Evolutionary conservation across 2,888 invertebrate species (phyloP), one percentile per base, ranked within the genome.

Genomic region (Cryptops parisi): DNA sequence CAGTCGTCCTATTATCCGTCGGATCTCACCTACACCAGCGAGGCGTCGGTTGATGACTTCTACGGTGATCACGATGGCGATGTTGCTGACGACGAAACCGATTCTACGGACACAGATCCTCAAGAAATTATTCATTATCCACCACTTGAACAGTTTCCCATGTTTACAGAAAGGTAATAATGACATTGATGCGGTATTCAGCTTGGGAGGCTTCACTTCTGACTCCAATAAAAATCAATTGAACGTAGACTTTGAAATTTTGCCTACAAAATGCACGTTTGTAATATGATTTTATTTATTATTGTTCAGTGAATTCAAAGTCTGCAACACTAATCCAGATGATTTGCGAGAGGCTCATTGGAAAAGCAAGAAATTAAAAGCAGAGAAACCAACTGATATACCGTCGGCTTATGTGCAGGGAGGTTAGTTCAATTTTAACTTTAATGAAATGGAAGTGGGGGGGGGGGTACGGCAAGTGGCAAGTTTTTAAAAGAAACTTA

Each of bases 271-370:
- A n/a, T n/a, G n/a, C n/a, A n/a, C n/a, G n/a, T n/a, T n/a, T n/a
- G n/a, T n/a, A n/a, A n/a, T n/a, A n/a, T n/a, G n/a, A n/a, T n/a
- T n/a, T n/a, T n/a, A n/a, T n/a, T n/a, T n/a, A n/a, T n/a, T n/a
- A n/a, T n/a, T n/a, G n/a, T n/a, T n/a, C 25, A 59, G 62, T 55
- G 85, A 86, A 64, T 89, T 85, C 65, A 84, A 84, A 64, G 85
- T 89, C 40, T 87, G 84, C 64, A 87, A 87, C 52, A 86, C 88
- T 79, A 86, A 88, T 64, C 84, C 81, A 1, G 84, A 85, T 38
- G 87, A 87, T 64, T 69, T 88, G 54, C 74, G 87, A 1, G 82
- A 82, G 68, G 85, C 83, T 0, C 76, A 82, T 63, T 72, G 84
- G 1, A 76, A 81, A 26, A 74, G 78, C 33, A 80, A 81, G 65